Evolutionary conservation across 2,888 invertebrate species (phyloP).

Genomic region (Ecliptopera silaceata): DNA sequence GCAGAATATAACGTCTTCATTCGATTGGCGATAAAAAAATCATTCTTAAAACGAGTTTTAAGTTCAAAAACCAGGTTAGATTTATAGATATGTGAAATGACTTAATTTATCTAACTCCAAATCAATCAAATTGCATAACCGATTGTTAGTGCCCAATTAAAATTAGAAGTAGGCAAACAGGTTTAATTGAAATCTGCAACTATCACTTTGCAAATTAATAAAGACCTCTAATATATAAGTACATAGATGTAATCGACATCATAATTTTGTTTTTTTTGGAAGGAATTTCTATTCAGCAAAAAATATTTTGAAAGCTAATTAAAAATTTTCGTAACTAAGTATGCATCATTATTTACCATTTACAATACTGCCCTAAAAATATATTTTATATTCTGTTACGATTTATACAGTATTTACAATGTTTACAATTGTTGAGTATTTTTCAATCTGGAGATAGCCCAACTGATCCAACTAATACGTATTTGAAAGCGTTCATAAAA

Average conservation of each 20-base stretch:
- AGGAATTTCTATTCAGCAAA: no score
- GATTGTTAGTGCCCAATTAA: constrained; percentile 9
- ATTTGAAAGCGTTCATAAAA: not conserved
- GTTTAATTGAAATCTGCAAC: constrained; percentile 12
- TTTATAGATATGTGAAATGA: not conserved
- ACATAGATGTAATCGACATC: no score
- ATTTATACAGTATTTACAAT: no score
- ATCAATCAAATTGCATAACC: constrained; percentile 11
- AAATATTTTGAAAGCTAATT: no score
- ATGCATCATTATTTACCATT: no score
- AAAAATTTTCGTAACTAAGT: no score
- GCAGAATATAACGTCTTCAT: not conserved
- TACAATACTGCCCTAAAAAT: no score
- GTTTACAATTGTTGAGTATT: no score
- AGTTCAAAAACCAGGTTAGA: not conserved
- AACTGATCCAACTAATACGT: no score
- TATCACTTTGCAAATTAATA: constrained; percentile 10
- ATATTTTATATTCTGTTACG: no score
- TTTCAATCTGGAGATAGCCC: no score
- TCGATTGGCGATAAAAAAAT: not conserved
- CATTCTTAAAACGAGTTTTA: not conserved
- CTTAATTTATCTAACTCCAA: constrained; percentile 1
- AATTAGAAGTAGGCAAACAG: not conserved
- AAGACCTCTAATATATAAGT: not conserved
- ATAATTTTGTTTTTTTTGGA: no score